Base-by-base conservation (phyloP, 2,113 vertebrate genomes). In the Riparia riparia region DNA sequence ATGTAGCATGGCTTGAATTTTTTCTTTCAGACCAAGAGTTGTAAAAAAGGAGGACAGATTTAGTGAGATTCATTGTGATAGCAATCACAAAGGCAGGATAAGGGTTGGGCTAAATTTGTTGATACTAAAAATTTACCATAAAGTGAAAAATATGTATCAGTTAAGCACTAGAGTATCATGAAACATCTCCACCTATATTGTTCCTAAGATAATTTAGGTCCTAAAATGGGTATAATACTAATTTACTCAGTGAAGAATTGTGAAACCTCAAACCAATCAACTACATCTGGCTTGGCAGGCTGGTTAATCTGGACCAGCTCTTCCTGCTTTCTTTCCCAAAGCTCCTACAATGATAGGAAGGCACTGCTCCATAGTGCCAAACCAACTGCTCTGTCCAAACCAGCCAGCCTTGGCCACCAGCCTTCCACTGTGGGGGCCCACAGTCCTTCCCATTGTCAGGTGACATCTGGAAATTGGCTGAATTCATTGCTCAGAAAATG, bases 371-470 rank as follows among this genome's bases (percentile, higher is more conserved):
- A 1, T 31, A 44, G 18, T 41, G 61, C 39, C 49, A 68, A 76
- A 81, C n/a, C 73, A 84, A 68, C 81, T 69, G 53, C 15, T 79
- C 84, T 68, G 44, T 65, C n/a, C 83, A 44, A 91, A 64, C 2
- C 37, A 90, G 41, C 6, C 31, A 87, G 37, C 10, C 28, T 64
- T 68, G 41, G 37, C 41, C 53, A 64, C 9, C 56, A 50, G 44
- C 26, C 44, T 91, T 69, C 44, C 34, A 58, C 61, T 20, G 15
- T 2, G 4, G 63, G 26, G n/a, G 63, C 16, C 26, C 29, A 29
- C 0, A 0, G 7, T 56, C 10, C 41, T 28, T 74, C 28, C 51
- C 13, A 20, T 28, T 31, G 11, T 5, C 51, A 22, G 2, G 2
- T n/a, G 19, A 60, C 16, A 22, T 12, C 32, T 44, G 60, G 14